These are phyloP conservation scores for Lophura nycthemera DNA, from an alignment of 2,113 vertebrate genomes.

Conservation along the genomic window DNA sequence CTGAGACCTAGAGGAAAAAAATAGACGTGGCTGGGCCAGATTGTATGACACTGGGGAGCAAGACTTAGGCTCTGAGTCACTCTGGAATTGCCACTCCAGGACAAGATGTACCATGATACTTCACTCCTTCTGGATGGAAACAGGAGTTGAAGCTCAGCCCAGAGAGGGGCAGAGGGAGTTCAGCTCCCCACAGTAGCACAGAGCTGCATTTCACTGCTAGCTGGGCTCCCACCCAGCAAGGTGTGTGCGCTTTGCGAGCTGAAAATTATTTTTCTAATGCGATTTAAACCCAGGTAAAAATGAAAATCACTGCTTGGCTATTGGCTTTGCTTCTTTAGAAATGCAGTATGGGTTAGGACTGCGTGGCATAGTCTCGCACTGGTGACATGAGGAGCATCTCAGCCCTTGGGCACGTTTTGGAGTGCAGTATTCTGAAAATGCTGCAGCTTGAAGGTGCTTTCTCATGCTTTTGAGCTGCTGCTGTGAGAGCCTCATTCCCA, in stretches of 20 bases:
- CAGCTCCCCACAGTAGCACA: background rate
- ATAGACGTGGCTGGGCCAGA: background rate
- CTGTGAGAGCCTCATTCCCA: background rate
- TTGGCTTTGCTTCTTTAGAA: background rate
- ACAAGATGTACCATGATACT: background rate
- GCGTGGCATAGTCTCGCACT: accelerated
- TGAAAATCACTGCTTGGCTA: background rate
- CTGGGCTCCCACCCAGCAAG: background rate
- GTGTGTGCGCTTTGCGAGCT: accelerated
- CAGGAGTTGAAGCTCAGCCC: background rate
- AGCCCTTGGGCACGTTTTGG: background rate
- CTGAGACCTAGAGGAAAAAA: background rate
- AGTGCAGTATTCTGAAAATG: accelerated
- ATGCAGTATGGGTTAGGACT: accelerated
- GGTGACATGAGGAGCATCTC: accelerated
- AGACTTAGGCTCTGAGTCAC: background rate
- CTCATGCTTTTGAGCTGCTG: background rate
- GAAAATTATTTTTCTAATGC: background rate
- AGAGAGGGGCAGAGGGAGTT: background rate
- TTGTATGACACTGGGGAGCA: background rate
- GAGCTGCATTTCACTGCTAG: background rate
- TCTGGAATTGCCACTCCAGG: background rate
- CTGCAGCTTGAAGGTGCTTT: background rate
- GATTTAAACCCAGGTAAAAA: background rate
- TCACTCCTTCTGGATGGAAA: background rate